Percentiles rank a stretch among this genome's conserved stretches.
These are phyloP conservation scores for Bombus waltoni DNA, from an alignment of 1,140 invertebrate species.

Conservation along the genomic window DNA sequence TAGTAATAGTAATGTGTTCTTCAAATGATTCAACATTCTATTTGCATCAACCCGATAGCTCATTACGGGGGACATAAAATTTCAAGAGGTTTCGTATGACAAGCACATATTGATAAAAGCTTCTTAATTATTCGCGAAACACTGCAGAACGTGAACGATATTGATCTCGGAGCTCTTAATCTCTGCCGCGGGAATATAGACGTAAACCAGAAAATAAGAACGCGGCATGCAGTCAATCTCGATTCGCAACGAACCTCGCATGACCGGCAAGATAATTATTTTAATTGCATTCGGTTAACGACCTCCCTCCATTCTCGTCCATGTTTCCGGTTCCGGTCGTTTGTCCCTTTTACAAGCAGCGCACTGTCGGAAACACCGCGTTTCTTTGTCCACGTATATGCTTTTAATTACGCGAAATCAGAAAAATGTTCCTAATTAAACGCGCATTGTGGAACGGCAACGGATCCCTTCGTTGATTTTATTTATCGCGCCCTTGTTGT, in stretches of 20 bases:
- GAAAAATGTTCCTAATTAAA: constrained; percentile 14
- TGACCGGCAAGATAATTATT: constrained; percentile 16
- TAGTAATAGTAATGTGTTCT: too few relatives aligned
- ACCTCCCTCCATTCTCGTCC: background rate
- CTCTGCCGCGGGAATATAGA: background rate
- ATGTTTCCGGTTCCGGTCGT: background rate
- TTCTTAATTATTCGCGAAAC: too few relatives aligned
- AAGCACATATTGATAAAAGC: too few relatives aligned
- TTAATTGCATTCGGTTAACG: constrained; percentile 28
- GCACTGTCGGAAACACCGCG: background rate
- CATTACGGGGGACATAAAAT: too few relatives aligned
- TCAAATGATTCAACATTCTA: too few relatives aligned
- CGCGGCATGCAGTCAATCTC: background rate
- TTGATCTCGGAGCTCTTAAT: background rate
- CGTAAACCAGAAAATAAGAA: background rate
- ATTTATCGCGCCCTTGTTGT: background rate
- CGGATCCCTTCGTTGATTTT: background rate
- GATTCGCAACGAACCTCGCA: background rate
- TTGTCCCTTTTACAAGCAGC: background rate
- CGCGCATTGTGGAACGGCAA: background rate
- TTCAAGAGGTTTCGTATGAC: too few relatives aligned
- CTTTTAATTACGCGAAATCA: constrained; percentile 12
- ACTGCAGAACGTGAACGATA: background rate
- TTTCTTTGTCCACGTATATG: background rate
- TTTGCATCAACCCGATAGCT: too few relatives aligned